Evolutionary conservation across 2,113 vertebrate species (phyloP).

Genomic region (Astur gentilis): DNA sequence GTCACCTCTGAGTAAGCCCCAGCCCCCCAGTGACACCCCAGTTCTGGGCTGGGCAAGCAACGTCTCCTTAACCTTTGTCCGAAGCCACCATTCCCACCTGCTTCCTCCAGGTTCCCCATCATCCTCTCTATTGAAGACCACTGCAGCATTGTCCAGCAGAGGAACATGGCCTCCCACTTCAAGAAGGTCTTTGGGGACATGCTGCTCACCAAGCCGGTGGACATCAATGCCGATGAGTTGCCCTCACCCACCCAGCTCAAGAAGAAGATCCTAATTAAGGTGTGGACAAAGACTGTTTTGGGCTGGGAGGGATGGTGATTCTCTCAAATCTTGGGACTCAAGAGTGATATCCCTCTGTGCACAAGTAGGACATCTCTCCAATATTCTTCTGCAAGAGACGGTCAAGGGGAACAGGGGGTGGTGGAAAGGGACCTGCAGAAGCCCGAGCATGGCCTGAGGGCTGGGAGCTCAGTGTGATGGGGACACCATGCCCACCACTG

Average conservation of each 20-base stretch:
- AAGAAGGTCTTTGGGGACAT: slow-evolving; percentile 89
- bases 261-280: slow-evolving; percentile 89
- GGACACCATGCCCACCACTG: neutral
- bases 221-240: slow-evolving; percentile 79
- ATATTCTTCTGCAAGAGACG: neutral
- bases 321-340: neutral
- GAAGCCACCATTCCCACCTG: neutral
- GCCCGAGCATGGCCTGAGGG: neutral
- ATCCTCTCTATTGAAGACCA: slow-evolving; percentile 89
- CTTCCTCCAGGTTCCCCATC: slow-evolving; percentile 77
- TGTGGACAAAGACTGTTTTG: neutral
- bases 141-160: slow-evolving; percentile 88
- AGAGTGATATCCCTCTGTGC: neutral
- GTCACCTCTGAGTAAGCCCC: slow-evolving; percentile 81
- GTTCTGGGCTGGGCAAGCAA: neutral
- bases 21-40: rapidly evolving
- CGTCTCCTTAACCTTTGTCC: rapidly evolving
- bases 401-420: neutral
- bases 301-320: neutral
- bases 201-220: slow-evolving; percentile 84
- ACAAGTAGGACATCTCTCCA: neutral
- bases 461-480: neutral
- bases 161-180: slow-evolving; percentile 88
- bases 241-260: slow-evolving; percentile 84
- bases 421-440: neutral